phyloP scores from a whole-genome alignment of 2,888 invertebrate species.

The Noctua fimbriata region DNA sequence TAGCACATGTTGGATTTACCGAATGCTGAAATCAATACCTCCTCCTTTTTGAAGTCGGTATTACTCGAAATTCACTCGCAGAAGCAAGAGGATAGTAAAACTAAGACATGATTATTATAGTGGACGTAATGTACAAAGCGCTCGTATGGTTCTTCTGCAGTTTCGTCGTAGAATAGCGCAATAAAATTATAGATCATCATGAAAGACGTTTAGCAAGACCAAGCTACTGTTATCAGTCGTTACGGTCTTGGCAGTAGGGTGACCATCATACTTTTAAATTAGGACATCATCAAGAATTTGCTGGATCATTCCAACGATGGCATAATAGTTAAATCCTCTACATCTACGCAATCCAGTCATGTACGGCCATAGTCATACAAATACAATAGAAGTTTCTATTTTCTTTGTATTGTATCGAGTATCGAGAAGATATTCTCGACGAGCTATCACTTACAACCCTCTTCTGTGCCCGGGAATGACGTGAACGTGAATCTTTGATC shows the following conservation, averaged over 20 bases:
- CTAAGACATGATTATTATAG: neutral
- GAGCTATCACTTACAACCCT: neutral
- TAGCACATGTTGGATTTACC: neutral
- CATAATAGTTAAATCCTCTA: neutral
- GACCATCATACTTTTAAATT: neutral
- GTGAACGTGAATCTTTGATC: constrained; percentile 34
- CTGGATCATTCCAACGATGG: neutral
- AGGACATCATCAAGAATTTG: neutral
- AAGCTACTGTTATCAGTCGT: neutral
- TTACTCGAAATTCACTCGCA: neutral
- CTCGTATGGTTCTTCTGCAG: neutral
- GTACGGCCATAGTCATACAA: neutral
- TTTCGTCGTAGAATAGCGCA: neutral
- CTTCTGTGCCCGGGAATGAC: neutral
- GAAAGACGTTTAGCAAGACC: neutral
- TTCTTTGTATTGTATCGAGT: neutral
- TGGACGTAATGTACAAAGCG: neutral
- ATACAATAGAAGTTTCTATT: neutral
- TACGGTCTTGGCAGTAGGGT: neutral
- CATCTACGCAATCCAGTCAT: neutral
- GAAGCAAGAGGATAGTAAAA: neutral
- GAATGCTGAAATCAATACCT: neutral
- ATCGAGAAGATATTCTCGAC: constrained; percentile 6
- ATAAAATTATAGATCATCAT: neutral
- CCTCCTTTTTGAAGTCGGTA: neutral